A percentile compares a stretch with the other conserved stretches of the same genome.
phyloP scores from a whole-genome alignment of 2,113 vertebrate species.

The Alligator sinensis region DNA sequence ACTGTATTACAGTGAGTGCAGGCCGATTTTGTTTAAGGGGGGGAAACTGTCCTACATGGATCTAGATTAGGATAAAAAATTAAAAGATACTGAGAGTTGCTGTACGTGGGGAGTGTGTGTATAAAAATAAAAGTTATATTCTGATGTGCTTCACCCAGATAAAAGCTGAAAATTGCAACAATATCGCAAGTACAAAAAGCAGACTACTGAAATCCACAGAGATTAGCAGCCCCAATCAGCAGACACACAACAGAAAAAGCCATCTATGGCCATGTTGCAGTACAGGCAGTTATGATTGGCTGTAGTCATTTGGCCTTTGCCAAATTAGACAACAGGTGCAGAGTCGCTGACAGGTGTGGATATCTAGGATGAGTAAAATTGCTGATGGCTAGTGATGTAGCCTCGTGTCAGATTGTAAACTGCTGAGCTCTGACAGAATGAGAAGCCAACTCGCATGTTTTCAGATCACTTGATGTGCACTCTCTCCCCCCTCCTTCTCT shows the following conservation, averaged over 20 bases:
- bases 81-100: background rate
- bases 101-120: background rate
- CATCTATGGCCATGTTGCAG: constrained; percentile 81
- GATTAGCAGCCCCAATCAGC: constrained; percentile 45
- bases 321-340: constrained; percentile 83
- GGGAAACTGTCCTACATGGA: background rate
- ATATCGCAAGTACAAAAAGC: background rate
- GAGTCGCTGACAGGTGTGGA: constrained; percentile 81
- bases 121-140: background rate
- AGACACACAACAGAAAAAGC: constrained; percentile 54
- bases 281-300: constrained; percentile 73
- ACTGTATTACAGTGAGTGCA: background rate
- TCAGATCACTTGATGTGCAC: constrained; percentile 78
- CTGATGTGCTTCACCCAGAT: constrained; percentile 3
- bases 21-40: background rate
- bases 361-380: constrained; percentile 82
- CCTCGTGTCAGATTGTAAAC: constrained; percentile 75
- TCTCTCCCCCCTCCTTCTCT: background rate
- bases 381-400: constrained; percentile 72
- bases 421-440: constrained; percentile 76
- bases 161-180: constrained; percentile 30
- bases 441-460: constrained; percentile 76
- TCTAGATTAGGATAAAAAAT: background rate
- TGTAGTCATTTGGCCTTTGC: constrained; percentile 51
- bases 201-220: constrained; percentile 5